These are phyloP conservation scores for Junonia oenone DNA, from an alignment of 2,888 invertebrate species.

Conservation along the genomic window DNA sequence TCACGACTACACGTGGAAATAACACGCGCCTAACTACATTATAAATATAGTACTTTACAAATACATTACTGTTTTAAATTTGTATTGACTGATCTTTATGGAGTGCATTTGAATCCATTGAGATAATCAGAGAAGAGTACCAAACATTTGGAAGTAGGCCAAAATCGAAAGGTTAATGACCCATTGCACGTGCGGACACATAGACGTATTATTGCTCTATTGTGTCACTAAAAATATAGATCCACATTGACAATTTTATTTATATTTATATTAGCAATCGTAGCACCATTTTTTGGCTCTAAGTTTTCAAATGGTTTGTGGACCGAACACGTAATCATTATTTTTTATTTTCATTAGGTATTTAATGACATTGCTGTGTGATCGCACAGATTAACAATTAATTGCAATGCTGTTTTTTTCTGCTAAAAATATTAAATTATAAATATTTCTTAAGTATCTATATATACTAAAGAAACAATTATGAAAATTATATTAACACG, in stretches of 20 bases:
- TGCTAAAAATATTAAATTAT: too few relatives aligned
- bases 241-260: background rate
- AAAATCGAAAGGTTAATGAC: slow-evolving; percentile 47
- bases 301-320: too few relatives aligned
- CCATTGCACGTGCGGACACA: slow-evolving; percentile 47
- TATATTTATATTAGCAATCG: background rate
- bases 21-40: background rate
- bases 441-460: too few relatives aligned
- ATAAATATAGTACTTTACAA: background rate
- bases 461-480: too few relatives aligned
- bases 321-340: too few relatives aligned
- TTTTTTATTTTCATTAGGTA: too few relatives aligned
- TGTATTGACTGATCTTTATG: background rate
- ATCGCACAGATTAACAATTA: too few relatives aligned
- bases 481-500: too few relatives aligned
- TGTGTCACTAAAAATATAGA: slow-evolving; percentile 40
- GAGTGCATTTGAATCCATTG: slow-evolving; percentile 8
- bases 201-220: slow-evolving; percentile 30
- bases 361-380: too few relatives aligned
- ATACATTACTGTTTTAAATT: background rate
- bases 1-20: background rate
- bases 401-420: too few relatives aligned
- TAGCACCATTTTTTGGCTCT: background rate
- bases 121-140: slow-evolving; percentile 1
- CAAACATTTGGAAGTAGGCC: slow-evolving; percentile 52